Evolutionary conservation across 2,888 invertebrate genomes (phyloP).

Genomic region (Watsonalla cultraria): DNA sequence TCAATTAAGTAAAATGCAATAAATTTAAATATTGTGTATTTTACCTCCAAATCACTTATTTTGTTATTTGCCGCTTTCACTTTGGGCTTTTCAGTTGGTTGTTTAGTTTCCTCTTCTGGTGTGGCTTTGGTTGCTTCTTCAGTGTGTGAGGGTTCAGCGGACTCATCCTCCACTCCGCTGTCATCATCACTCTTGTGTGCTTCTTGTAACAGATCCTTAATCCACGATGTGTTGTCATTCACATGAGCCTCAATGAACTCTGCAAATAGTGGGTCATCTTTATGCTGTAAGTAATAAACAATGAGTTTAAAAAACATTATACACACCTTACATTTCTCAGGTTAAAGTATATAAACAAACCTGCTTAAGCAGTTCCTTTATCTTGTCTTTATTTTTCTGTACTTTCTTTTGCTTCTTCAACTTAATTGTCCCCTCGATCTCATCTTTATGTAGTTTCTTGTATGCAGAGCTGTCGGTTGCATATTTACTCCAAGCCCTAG

Average conservation of each 20-base stretch:
- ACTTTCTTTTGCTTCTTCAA: slow-evolving; percentile 49
- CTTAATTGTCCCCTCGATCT: slow-evolving; percentile 50
- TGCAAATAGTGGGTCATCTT: slow-evolving; percentile 92
- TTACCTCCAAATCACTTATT: slow-evolving; percentile 87
- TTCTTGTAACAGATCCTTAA: slow-evolving; percentile 56
- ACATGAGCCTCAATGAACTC: slow-evolving; percentile 94
- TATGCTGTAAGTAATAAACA: slow-evolving; percentile 80
- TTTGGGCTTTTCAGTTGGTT: slow-evolving; percentile 16
- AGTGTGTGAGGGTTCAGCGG: slow-evolving; percentile 15
- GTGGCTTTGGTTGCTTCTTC: slow-evolving; percentile 24
- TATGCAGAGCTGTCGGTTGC: slow-evolving; percentile 86
- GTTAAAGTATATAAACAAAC: slow-evolving; percentile 41
- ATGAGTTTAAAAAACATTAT: slow-evolving; percentile 4
- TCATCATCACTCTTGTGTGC: slow-evolving; percentile 53
- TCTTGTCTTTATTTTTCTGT: slow-evolving; percentile 72
- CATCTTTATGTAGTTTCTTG: slow-evolving; percentile 71
- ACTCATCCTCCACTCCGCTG: slow-evolving; percentile 50
- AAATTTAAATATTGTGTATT: too few relatives aligned
- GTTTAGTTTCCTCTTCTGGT: slow-evolving; percentile 17
- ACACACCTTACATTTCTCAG: not conserved
- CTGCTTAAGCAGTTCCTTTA: slow-evolving; percentile 83
- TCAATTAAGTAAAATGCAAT: too few relatives aligned
- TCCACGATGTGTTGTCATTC: slow-evolving; percentile 62
- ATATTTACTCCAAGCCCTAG: slow-evolving; percentile 96
- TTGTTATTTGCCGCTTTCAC: slow-evolving; percentile 83